Conservation (phyloP, 2,113 vertebrate genomes). For the Neotoma lepida region DNA sequence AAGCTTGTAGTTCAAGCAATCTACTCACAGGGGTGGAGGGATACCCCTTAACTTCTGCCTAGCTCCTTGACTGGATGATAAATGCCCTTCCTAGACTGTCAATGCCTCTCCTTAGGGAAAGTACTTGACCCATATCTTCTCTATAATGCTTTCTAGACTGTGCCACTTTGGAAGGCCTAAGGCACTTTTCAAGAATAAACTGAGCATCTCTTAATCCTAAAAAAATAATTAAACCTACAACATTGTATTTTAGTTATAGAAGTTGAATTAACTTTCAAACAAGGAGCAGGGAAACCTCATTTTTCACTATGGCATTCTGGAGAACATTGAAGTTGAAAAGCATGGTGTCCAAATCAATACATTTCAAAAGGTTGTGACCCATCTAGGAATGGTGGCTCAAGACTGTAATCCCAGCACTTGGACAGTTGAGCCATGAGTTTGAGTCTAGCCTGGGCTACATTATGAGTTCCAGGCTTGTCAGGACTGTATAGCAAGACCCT, state of each 20-base stretch:
- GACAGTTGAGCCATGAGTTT: background rate
- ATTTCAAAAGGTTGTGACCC: background rate
- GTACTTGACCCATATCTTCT: background rate
- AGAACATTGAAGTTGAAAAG: background rate
- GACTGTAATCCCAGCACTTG: background rate
- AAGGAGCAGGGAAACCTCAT: background rate
- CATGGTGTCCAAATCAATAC: constrained; percentile 25
- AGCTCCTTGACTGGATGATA: background rate
- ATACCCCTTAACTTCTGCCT: background rate
- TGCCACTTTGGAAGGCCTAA: background rate
- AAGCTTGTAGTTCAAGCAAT: background rate
- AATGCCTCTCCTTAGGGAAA: background rate
- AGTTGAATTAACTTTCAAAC: constrained; percentile 32
- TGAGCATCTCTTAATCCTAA: background rate
- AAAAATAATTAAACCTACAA: background rate
- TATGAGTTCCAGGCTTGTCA: background rate
- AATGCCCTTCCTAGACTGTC: background rate
- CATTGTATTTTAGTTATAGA: background rate
- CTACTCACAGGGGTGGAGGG: background rate
- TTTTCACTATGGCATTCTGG: background rate
- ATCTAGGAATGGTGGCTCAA: background rate
- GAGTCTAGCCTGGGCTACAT: background rate
- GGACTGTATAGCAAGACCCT: background rate
- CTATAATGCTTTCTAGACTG: background rate
- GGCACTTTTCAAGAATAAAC: background rate